A percentile compares a stretch with the other conserved stretches of the same genome.
phyloP scores from a whole-genome alignment of 2,113 vertebrate genomes.

The Myiozetetes cayanensis region DNA sequence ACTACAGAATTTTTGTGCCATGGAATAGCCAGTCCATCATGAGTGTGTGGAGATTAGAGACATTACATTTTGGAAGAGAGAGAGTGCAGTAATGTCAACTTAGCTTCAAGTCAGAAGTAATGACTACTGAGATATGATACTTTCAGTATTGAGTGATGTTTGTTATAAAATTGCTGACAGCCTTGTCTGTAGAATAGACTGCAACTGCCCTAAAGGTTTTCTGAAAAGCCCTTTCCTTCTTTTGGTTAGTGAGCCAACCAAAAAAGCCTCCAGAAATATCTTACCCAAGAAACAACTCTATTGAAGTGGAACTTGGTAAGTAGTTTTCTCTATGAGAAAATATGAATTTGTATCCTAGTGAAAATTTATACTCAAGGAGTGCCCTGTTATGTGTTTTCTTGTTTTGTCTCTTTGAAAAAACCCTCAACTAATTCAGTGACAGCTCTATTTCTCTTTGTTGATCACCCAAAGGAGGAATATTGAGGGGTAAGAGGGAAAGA shows the following conservation, averaged over 20 bases:
- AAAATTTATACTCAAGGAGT: background rate
- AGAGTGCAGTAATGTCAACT: background rate
- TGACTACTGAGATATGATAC: background rate
- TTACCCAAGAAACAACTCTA: slow-evolving; percentile 73
- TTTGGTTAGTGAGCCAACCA: slow-evolving; percentile 41
- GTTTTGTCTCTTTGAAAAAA: background rate
- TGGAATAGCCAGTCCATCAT: background rate
- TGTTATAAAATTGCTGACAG: background rate
- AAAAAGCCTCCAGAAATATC: slow-evolving; percentile 73
- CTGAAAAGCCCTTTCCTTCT: background rate
- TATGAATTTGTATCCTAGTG: background rate
- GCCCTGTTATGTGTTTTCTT: background rate
- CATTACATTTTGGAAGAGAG: background rate
- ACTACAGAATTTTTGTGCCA: background rate
- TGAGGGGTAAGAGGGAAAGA: background rate
- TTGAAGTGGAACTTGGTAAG: slow-evolving; percentile 81
- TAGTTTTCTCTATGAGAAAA: background rate
- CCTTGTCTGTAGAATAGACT: background rate
- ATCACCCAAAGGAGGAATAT: background rate
- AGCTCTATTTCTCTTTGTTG: background rate
- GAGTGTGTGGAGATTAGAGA: background rate
- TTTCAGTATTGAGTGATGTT: background rate
- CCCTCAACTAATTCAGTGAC: background rate
- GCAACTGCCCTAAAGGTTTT: background rate
- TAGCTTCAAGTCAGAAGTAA: background rate